A percentile compares a stretch with the other conserved stretches of the same genome.
These are phyloP conservation scores for Corythornis madagascariensis DNA, from an alignment of 2,113 vertebrate species.

Conservation along the genomic window DNA sequence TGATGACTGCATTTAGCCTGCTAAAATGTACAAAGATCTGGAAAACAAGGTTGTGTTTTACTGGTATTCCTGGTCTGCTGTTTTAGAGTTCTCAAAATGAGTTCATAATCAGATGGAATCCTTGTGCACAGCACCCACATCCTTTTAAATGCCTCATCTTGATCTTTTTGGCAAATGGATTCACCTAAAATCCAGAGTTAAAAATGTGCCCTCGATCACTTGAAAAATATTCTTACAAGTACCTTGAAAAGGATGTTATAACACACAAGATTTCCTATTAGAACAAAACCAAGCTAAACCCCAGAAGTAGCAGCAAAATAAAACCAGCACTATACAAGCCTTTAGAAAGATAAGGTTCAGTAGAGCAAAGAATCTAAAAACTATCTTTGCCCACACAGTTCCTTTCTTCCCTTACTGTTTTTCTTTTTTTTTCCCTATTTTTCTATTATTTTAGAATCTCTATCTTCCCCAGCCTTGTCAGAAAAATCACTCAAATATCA, in stretches of 20 bases:
- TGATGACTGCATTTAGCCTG: constrained; percentile 22
- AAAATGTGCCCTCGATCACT: background rate
- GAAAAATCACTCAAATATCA: background rate
- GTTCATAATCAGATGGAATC: background rate
- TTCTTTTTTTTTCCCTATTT: background rate
- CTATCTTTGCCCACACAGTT: background rate
- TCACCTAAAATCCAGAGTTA: background rate
- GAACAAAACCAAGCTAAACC: background rate
- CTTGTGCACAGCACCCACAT: background rate
- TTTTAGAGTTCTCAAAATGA: background rate
- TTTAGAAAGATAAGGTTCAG: constrained; percentile 8
- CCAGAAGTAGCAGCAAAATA: background rate
- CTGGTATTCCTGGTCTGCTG: background rate
- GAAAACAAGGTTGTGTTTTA: background rate
- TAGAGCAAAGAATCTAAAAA: constrained; percentile 34
- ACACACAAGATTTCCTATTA: background rate
- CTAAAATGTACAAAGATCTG: background rate
- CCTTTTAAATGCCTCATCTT: background rate
- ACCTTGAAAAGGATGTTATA: background rate
- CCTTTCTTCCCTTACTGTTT: background rate
- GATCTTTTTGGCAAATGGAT: background rate
- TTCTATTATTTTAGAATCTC: background rate
- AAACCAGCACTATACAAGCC: background rate
- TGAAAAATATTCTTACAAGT: background rate
- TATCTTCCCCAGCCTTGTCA: background rate